Conservation (phyloP, 2,113 vertebrate genomes). For the Climacteris rufus region DNA sequence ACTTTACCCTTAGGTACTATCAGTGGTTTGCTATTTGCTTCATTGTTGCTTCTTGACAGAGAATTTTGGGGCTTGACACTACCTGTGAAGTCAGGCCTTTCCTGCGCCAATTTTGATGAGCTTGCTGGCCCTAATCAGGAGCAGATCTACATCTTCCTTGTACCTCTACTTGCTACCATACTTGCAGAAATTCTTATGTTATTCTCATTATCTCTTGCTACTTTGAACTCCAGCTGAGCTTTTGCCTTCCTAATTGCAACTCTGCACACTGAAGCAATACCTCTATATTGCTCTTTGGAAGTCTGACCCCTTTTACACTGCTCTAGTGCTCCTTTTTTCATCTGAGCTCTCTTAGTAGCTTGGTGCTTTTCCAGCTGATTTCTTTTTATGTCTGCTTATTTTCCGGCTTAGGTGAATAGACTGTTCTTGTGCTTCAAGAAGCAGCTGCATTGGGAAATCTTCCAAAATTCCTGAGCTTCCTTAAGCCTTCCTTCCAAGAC, state of each 20-base stretch:
- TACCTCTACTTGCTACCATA: neutral
- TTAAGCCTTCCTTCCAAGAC: neutral
- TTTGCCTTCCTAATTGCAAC: neutral
- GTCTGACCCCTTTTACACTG: neutral
- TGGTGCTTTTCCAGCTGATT: neutral
- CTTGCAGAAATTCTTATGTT: neutral
- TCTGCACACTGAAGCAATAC: neutral
- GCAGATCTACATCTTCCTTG: neutral
- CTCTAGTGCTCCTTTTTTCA: neutral
- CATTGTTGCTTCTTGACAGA: fast-evolving
- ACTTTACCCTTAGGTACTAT: neutral
- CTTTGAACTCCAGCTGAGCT: neutral
- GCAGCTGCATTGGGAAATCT: neutral
- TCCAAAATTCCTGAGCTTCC: neutral
- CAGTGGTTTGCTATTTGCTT: neutral
- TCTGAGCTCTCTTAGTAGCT: neutral
- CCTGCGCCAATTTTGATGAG: neutral
- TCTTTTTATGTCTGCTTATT: neutral
- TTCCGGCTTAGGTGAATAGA: neutral
- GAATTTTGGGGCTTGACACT: neutral
- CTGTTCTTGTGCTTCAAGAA: neutral
- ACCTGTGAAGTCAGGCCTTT: neutral
- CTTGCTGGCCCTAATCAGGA: neutral
- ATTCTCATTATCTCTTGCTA: neutral
- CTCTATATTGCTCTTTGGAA: neutral